phyloP scores from a whole-genome alignment of 2,888 invertebrate genomes.

The Phyllotreta striolata region DNA sequence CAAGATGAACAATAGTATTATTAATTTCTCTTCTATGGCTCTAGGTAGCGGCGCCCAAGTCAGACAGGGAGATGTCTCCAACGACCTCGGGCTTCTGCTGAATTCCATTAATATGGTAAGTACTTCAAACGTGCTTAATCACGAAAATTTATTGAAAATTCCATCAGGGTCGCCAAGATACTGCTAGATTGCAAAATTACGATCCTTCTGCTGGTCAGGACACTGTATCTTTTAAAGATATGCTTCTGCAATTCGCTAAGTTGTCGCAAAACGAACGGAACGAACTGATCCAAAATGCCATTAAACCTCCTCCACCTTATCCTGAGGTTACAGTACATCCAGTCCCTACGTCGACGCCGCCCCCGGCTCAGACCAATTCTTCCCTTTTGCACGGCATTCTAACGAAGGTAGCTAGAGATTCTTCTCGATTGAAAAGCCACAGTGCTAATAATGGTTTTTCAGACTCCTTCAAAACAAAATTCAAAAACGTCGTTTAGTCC shows the following conservation, averaged over 20 bases:
- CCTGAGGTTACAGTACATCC: conserved; percentile 83
- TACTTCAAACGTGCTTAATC: conserved; percentile 29
- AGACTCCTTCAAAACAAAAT: conserved; percentile 54
- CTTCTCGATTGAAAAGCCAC: not conserved
- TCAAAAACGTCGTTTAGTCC: conserved; percentile 76
- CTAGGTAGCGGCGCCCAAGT: conserved; percentile 62
- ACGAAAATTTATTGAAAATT: conserved; percentile 28
- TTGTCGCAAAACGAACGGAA: conserved; percentile 65
- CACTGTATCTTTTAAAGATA: conserved; percentile 72
- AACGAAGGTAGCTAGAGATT: conserved; percentile 68
- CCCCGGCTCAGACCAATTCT: conserved; percentile 66
- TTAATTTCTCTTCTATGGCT: conserved; percentile 59
- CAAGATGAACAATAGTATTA: conserved; percentile 45
- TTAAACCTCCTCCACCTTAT: conserved; percentile 71
- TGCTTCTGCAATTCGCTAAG: conserved; percentile 77
- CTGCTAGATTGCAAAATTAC: conserved; percentile 64
- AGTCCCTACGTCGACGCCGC: conserved; percentile 62
- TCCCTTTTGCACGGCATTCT: conserved; percentile 76
- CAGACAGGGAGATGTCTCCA: conserved; percentile 52
- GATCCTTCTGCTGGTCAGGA: conserved; percentile 61
- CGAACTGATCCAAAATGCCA: conserved; percentile 56
- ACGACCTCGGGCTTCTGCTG: conserved; percentile 56
- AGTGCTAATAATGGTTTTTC: conserved; percentile 39
- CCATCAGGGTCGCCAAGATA: conserved; percentile 53
- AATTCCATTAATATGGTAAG: conserved; percentile 57